These are phyloP conservation scores for Anisognathus igniventris DNA, from an alignment of 2,797 vertebrate genomes.

Conservation along the genomic window DNA sequence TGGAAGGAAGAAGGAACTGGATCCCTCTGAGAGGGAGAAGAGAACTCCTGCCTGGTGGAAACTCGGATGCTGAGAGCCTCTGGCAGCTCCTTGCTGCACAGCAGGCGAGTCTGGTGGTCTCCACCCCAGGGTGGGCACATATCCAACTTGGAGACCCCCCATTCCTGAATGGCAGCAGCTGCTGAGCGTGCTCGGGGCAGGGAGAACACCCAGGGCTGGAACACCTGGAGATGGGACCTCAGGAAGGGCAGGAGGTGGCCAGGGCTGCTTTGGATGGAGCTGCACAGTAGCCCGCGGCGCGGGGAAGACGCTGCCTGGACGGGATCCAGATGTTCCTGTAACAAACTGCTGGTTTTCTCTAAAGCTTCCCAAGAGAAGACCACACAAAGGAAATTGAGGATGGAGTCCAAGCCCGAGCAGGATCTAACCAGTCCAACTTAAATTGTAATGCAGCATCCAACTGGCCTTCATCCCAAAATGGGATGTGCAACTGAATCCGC, in stretches of 20 bases:
- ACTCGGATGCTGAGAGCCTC: not conserved
- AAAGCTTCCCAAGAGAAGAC: not conserved
- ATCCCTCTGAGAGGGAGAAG: not conserved
- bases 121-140: not conserved
- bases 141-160: not conserved
- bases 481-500: not conserved
- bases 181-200: rapidly evolving
- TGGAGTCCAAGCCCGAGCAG: not conserved
- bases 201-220: not conserved
- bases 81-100: not conserved
- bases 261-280: rapidly evolving
- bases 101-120: not conserved
- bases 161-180: rapidly evolving
- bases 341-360: not conserved
- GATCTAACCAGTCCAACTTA: not conserved
- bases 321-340: not conserved
- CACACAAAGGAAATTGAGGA: not conserved
- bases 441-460: not conserved
- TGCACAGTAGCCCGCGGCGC: not conserved
- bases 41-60: not conserved
- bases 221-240: rapidly evolving
- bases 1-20: not conserved
- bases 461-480: not conserved
- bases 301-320: not conserved
- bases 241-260: not conserved